Evolutionary conservation across 2,797 vertebrate species (phyloP).

Genomic region (Coracias cyanogaster): DNA sequence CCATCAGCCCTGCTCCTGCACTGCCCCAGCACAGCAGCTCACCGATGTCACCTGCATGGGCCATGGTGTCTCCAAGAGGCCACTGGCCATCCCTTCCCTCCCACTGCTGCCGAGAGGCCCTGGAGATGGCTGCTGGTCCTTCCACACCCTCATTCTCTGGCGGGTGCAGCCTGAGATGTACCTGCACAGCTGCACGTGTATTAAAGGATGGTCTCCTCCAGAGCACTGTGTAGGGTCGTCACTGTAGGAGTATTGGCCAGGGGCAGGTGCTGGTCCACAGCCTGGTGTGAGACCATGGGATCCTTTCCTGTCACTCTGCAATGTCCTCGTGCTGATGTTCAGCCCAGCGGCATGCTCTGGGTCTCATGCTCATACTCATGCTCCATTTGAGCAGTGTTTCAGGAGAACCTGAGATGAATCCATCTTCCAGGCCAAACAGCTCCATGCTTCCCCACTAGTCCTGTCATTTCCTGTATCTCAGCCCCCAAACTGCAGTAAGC

Average conservation of each 20-base stretch:
- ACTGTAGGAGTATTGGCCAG: background rate
- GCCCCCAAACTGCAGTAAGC: background rate
- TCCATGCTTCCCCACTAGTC: fast-evolving
- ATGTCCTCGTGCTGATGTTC: fast-evolving
- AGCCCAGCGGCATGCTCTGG: fast-evolving
- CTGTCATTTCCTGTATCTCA: background rate
- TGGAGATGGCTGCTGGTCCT: background rate
- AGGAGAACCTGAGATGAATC: background rate
- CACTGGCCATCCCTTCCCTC: background rate
- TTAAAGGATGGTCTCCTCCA: constrained; percentile 32
- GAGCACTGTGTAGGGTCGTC: fast-evolving
- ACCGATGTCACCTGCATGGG: fast-evolving
- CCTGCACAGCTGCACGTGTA: background rate
- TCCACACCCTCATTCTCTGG: background rate
- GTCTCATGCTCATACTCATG: too few species aligned
- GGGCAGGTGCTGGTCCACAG: background rate
- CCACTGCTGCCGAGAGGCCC: background rate
- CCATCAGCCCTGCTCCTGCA: background rate
- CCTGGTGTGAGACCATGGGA: fast-evolving
- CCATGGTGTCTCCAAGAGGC: background rate
- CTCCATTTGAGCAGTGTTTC: background rate
- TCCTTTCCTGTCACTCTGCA: background rate
- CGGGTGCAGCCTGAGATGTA: background rate
- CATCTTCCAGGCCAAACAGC: background rate
- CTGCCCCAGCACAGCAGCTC: fast-evolving